A percentile compares a stretch with the other conserved stretches of the same genome.
Conservation (phyloP, 2,888 invertebrate species). For the Drosophila neotestacea region DNA sequence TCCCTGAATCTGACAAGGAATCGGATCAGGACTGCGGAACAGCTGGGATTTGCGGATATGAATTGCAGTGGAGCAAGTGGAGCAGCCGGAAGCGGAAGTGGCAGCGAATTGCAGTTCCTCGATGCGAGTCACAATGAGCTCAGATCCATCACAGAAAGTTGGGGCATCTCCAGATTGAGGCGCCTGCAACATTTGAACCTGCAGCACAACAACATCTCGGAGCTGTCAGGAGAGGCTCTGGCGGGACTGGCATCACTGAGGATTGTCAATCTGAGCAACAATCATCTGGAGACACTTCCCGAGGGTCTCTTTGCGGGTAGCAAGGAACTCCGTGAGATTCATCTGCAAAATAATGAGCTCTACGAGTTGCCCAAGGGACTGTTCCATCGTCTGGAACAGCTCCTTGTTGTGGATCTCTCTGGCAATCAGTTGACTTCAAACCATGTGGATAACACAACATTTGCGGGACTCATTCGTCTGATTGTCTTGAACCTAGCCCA, state of each 20-base stretch:
- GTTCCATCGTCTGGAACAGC: constrained; percentile 93
- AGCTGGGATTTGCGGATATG: constrained; percentile 89
- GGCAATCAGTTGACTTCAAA: constrained; percentile 94
- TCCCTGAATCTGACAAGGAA: constrained; percentile 94
- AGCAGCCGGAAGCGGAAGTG: constrained; percentile 87
- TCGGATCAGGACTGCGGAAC: constrained; percentile 91
- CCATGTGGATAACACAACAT: constrained; percentile 94
- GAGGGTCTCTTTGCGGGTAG: constrained; percentile 93
- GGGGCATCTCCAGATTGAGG: constrained; percentile 90
- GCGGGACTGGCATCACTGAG: constrained; percentile 92
- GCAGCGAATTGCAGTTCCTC: constrained; percentile 90
- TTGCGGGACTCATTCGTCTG: constrained; percentile 92
- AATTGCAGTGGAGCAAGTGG: constrained; percentile 88
- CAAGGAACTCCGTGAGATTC: constrained; percentile 92
- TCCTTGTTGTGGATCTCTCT: constrained; percentile 93
- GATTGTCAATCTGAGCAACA: constrained; percentile 94
- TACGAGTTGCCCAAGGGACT: constrained; percentile 92
- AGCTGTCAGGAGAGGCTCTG: constrained; percentile 92
- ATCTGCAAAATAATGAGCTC: constrained; percentile 93
- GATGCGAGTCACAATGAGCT: constrained; percentile 94
- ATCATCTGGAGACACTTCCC: constrained; percentile 92
- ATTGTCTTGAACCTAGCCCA: constrained; percentile 94
- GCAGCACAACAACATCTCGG: constrained; percentile 93
- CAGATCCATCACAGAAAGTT: constrained; percentile 89
- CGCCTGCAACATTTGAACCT: constrained; percentile 92